phyloP scores from a whole-genome alignment of 1,140 invertebrate genomes.

The Drosophila azteca region DNA sequence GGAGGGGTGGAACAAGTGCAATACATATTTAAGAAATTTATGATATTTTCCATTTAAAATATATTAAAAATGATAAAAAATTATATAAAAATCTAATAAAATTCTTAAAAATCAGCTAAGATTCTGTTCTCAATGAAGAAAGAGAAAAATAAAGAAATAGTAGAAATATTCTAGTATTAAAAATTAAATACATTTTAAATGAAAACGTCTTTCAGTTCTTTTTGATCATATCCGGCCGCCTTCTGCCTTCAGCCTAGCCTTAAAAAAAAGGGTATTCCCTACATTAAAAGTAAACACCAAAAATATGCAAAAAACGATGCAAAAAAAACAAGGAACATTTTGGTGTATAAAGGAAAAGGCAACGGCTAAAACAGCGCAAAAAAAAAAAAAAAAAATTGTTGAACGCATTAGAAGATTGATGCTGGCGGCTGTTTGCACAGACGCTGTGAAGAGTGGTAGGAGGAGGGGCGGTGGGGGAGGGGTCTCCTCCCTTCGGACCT shows the following conservation, averaged over 20 bases:
- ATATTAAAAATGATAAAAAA: too few relatives aligned
- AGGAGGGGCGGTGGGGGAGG: not conserved
- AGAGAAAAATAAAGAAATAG: too few relatives aligned
- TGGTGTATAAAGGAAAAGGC: constrained; percentile 36
- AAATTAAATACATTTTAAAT: too few relatives aligned
- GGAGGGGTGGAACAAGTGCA: not conserved
- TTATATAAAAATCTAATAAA: too few relatives aligned
- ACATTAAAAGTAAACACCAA: constrained; percentile 56
- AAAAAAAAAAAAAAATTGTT: constrained; percentile 68
- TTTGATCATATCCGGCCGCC: not conserved
- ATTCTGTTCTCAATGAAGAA: too few relatives aligned
- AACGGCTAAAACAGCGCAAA: constrained; percentile 71
- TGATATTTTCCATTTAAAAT: not conserved
- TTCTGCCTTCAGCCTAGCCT: not conserved
- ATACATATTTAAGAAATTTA: too few relatives aligned
- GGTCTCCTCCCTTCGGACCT: constrained; percentile 12
- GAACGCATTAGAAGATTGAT: constrained; percentile 81
- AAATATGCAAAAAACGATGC: constrained; percentile 21
- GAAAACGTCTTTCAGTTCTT: not conserved
- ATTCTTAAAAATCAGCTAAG: too few relatives aligned
- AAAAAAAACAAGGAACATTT: constrained; percentile 30
- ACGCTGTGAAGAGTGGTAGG: constrained; percentile 3
- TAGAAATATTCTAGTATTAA: too few relatives aligned
- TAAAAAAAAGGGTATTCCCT: constrained; percentile 24
- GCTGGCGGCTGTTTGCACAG: constrained; percentile 74